Evolutionary conservation across 1,140 invertebrate species (phyloP).

Genomic region (Helicoverpa armigera): DNA sequence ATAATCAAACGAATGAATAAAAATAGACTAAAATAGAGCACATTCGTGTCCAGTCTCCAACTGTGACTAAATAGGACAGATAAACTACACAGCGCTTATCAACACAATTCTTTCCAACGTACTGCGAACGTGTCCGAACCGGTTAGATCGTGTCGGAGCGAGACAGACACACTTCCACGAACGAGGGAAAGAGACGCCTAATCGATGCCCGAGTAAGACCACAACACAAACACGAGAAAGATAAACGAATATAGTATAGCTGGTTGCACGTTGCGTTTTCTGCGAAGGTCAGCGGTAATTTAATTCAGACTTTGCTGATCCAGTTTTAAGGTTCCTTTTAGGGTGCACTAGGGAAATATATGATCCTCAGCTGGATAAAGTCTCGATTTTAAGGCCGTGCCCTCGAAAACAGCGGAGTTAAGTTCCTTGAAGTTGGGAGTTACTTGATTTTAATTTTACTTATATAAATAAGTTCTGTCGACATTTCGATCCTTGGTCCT

Average conservation of each 20-base stretch:
- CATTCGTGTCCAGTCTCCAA: constrained; percentile 15
- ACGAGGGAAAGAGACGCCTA: constrained; percentile 59
- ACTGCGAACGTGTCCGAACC: constrained; percentile 62
- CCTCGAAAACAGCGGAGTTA: constrained; percentile 46
- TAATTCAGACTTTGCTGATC: constrained; percentile 45
- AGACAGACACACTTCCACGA: constrained; percentile 45
- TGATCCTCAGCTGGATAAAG: constrained; percentile 48
- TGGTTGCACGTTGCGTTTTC: constrained; percentile 62
- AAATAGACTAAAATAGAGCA: constrained; percentile 36
- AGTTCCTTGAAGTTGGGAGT: constrained; percentile 43
- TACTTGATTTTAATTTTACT: constrained; percentile 32
- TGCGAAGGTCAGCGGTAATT: constrained; percentile 13
- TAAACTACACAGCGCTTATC: constrained; percentile 48
- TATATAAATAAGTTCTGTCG: constrained; percentile 3
- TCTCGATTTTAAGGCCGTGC: constrained; percentile 61
- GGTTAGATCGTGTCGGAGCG: constrained; percentile 67
- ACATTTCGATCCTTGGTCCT: neutral
- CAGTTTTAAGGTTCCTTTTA: constrained; percentile 47
- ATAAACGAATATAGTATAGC: constrained; percentile 65
- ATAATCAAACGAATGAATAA: constrained; percentile 22
- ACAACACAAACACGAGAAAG: constrained; percentile 70
- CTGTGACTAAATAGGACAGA: constrained; percentile 41
- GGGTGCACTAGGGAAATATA: constrained; percentile 35
- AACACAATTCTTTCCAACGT: constrained; percentile 55
- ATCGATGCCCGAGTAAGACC: constrained; percentile 61